Conservation (phyloP, 2,797 vertebrate species). For the Parauchenoglanis punctatus region DNA sequence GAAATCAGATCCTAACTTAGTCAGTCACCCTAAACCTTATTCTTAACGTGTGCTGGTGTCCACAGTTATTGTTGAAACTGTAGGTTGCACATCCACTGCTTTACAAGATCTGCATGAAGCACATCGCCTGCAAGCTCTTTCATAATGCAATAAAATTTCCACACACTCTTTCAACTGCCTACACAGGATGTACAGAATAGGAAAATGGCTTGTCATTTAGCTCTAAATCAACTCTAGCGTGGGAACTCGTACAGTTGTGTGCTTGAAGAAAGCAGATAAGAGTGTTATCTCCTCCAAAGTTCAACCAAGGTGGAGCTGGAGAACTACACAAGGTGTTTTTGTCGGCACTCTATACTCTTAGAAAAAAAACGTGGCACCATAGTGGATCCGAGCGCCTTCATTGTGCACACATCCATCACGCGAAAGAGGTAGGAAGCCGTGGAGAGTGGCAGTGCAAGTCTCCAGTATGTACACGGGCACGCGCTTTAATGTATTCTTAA, state of each 20-base stretch:
- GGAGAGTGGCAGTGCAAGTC: not conserved
- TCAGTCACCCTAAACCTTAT: not conserved
- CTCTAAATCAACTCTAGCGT: not conserved
- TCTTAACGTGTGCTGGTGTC: not conserved
- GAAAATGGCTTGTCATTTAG: not conserved
- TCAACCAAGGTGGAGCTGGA: not conserved
- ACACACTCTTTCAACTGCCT: not conserved
- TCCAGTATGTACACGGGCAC: not conserved
- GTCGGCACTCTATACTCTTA: not conserved
- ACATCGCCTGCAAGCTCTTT: not conserved
- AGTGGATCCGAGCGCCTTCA: not conserved
- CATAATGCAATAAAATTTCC: constrained; percentile 6
- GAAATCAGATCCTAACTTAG: not conserved
- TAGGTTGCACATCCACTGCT: constrained; percentile 1
- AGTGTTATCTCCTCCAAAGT: not conserved
- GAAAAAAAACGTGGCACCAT: not conserved
- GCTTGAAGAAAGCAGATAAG: constrained; percentile 8
- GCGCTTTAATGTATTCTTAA: not conserved
- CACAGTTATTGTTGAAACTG: not conserved
- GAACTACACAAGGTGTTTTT: not conserved
- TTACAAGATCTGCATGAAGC: constrained; percentile 5
- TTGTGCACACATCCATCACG: not conserved
- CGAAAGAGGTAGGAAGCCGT: not conserved
- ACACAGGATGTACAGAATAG: constrained; percentile 3
- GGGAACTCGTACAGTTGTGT: not conserved